Conservation (phyloP, 2,797 vertebrate species). For the Euthynnus affinis region DNA sequence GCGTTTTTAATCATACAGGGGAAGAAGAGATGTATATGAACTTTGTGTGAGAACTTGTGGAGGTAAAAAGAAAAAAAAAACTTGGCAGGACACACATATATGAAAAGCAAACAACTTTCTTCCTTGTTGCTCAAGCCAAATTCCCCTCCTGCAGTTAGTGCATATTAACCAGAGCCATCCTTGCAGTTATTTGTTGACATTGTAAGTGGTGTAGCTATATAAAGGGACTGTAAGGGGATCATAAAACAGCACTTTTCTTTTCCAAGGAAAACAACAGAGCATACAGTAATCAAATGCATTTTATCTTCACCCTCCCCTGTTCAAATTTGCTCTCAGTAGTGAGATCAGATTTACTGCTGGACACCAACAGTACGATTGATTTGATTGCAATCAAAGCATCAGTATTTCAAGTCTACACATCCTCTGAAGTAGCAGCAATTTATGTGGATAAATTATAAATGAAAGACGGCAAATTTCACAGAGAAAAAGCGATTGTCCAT, state of each 20-base stretch:
- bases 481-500: neutral
- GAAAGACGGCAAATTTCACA: neutral
- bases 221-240: slow-evolving; percentile 31
- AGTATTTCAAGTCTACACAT: slow-evolving; percentile 16
- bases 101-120: neutral
- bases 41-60: slow-evolving; percentile 15
- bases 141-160: slow-evolving; percentile 33
- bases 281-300: slow-evolving; percentile 30
- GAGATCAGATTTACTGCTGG: slow-evolving; percentile 53
- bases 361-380: neutral
- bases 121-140: slow-evolving; percentile 42
- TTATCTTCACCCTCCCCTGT: slow-evolving; percentile 31
- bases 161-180: slow-evolving; percentile 32
- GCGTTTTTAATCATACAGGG: too few species aligned
- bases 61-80: slow-evolving; percentile 16
- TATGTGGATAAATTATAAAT: slow-evolving; percentile 12
- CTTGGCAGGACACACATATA: neutral
- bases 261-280: slow-evolving; percentile 60
- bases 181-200: slow-evolving; percentile 51
- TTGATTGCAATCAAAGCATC: slow-evolving; percentile 6
- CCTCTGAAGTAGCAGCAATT: slow-evolving; percentile 1
- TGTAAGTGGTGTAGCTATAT: slow-evolving; percentile 29
- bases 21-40: neutral
- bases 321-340: slow-evolving; percentile 34
- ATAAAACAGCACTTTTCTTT: slow-evolving; percentile 31